phyloP scores from a whole-genome alignment of 2,888 invertebrate genomes.

The Plebejus melissa region DNA sequence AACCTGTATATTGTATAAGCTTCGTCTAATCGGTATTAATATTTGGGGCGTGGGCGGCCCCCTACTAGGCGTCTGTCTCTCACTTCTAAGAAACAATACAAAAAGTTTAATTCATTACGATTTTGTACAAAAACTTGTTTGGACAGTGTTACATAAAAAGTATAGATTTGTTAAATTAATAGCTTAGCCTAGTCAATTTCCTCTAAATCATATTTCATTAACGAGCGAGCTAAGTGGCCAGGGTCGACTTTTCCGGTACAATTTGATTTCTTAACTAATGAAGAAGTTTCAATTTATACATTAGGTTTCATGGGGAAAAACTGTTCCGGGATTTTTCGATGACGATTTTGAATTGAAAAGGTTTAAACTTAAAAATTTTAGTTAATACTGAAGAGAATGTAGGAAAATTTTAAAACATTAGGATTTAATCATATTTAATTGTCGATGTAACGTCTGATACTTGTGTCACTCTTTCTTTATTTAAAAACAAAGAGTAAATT shows the following conservation, averaged over 20 bases:
- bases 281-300: background rate
- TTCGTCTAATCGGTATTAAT: background rate
- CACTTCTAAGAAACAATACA: slow-evolving; percentile 1
- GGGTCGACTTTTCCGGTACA: background rate
- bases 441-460: too few species aligned
- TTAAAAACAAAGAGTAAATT: too few species aligned
- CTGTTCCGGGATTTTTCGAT: too few species aligned
- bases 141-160: background rate
- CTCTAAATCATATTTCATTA: background rate
- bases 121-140: background rate
- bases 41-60: background rate
- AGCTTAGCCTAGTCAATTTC: background rate
- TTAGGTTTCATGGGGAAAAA: too few species aligned
- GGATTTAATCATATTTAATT: too few species aligned
- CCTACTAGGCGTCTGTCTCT: background rate
- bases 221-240: background rate
- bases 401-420: too few species aligned
- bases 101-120: background rate
- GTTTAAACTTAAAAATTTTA: too few species aligned
- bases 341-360: too few species aligned
- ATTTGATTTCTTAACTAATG: background rate
- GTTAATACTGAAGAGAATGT: too few species aligned
- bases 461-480: too few species aligned
- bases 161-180: background rate
- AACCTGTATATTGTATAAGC: background rate